These are phyloP conservation scores for Morone chrysops DNA, from an alignment of 2,113 vertebrate genomes.

Conservation along the genomic window DNA sequence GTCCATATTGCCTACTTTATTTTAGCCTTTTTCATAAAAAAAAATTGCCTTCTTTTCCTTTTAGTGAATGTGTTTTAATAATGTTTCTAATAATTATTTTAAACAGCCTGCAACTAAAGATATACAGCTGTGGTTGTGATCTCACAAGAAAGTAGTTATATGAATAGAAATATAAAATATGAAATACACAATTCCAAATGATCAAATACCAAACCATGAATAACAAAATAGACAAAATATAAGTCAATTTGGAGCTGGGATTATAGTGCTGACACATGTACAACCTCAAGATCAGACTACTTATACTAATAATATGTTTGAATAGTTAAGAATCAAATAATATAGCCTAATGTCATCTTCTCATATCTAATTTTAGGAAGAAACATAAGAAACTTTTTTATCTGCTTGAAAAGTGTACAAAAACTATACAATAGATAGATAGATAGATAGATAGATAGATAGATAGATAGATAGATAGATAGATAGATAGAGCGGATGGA, in stretches of 20 bases:
- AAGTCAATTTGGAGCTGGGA: neutral
- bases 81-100: neutral
- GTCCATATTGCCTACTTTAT: neutral
- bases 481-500: too few relatives aligned
- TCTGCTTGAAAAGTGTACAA: neutral
- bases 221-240: too few relatives aligned
- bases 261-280: neutral
- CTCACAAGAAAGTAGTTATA: neutral
- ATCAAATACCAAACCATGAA: neutral
- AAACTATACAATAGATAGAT: neutral
- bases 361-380: neutral
- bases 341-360: neutral
- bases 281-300: neutral
- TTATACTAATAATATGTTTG: neutral
- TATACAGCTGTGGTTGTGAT: neutral
- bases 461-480: too few relatives aligned
- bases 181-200: neutral
- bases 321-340: neutral
- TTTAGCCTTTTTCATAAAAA: neutral
- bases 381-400: neutral
- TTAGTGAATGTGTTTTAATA: neutral
- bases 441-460: too few relatives aligned
- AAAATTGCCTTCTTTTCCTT: neutral
- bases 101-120: neutral
- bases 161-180: neutral